These are phyloP conservation scores for Chaetodon auriga DNA, from an alignment of 2,113 vertebrate species.

Conservation along the genomic window DNA sequence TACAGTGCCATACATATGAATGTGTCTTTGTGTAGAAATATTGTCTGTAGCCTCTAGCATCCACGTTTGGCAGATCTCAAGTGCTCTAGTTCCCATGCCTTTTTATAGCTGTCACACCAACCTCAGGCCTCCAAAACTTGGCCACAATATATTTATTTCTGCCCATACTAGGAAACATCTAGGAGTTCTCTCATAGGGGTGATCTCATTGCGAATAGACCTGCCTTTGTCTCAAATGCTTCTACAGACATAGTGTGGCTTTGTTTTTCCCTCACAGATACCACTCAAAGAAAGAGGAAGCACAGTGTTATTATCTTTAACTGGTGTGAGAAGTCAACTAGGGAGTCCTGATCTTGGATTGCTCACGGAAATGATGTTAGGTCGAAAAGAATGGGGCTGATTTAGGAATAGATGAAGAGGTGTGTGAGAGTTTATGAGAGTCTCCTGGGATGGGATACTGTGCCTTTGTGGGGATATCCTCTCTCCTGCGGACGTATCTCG, in stretches of 20 bases:
- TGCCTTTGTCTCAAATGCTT: constrained; percentile 49
- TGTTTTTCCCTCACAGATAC: constrained; percentile 43
- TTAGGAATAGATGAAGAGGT: neutral
- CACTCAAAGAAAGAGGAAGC: constrained; percentile 24
- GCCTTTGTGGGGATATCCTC: constrained; percentile 67
- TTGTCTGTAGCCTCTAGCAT: constrained; percentile 22
- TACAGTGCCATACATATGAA: constrained; percentile 6
- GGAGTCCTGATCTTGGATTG: constrained; percentile 28
- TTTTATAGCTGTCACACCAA: constrained; percentile 35
- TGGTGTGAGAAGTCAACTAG: constrained; percentile 7
- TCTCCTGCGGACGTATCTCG: constrained; percentile 47
- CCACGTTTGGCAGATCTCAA: constrained; percentile 18
- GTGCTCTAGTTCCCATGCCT: constrained; percentile 10
- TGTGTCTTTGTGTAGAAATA: constrained; percentile 43
- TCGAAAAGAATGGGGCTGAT: constrained; percentile 59
- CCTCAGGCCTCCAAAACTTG: constrained; percentile 46
- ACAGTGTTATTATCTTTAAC: constrained; percentile 7
- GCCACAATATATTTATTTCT: constrained; percentile 39
- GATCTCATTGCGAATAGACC: constrained; percentile 60
- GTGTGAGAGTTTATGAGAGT: constrained; percentile 7
- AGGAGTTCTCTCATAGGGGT: constrained; percentile 43
- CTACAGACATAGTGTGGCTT: constrained; percentile 30
- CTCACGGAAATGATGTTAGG: constrained; percentile 24
- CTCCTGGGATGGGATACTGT: constrained; percentile 52
- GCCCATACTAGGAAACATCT: constrained; percentile 44